A percentile compares a stretch with the other conserved stretches of the same genome.
These are phyloP conservation scores for Psilopsiagon aymara DNA, from an alignment of 2,113 vertebrate species.

Conservation along the genomic window DNA sequence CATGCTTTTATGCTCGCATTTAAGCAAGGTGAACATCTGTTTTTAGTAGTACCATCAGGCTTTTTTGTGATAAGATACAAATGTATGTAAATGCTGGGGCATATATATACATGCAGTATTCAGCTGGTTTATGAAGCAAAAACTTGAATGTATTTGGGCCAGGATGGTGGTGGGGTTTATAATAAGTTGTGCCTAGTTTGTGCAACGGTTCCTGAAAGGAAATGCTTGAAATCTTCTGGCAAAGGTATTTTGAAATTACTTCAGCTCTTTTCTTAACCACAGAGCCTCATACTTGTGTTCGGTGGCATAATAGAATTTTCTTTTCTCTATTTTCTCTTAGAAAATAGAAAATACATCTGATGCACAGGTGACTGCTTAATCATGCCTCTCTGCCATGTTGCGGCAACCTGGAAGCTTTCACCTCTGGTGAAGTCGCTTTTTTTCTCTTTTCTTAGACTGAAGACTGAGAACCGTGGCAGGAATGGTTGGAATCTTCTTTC, in stretches of 20 bases:
- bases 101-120: not conserved
- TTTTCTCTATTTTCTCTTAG: not conserved
- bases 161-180: not conserved
- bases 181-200: slow-evolving; percentile 4
- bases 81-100: not conserved
- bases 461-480: not conserved
- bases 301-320: not conserved
- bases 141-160: not conserved
- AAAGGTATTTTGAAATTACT: not conserved
- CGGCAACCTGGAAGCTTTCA: not conserved
- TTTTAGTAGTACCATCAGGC: not conserved
- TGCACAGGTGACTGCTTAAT: not conserved
- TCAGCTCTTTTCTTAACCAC: slow-evolving; percentile 22
- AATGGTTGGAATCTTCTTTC: not conserved
- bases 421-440: not conserved
- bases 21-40: not conserved
- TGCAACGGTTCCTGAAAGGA: not conserved
- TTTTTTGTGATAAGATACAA: not conserved
- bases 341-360: not conserved
- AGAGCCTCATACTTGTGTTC: not conserved
- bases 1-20: not conserved
- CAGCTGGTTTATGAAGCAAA: not conserved
- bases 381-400: not conserved
- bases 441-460: not conserved
- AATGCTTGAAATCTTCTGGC: slow-evolving; percentile 48